Percentiles rank a stretch among this genome's conserved stretches.
Conservation (phyloP, 2,113 vertebrate species). For the Istiophorus platypterus region DNA sequence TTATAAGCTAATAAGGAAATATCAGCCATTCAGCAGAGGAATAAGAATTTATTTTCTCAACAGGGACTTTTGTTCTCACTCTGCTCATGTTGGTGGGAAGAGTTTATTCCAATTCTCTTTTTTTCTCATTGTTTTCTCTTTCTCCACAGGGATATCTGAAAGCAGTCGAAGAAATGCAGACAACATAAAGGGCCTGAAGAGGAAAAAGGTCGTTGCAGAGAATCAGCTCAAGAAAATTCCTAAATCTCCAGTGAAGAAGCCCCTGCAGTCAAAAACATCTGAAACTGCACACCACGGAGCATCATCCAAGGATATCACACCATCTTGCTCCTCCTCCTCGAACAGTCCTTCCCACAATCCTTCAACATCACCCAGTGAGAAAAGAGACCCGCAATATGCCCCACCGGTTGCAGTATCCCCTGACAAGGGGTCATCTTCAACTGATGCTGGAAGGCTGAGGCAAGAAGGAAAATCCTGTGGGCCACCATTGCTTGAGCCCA, state of each 20-base stretch:
- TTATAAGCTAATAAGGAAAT: too few species aligned
- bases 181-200: conserved; percentile 93
- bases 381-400: conserved; percentile 77
- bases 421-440: conserved; percentile 65
- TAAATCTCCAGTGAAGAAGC: conserved; percentile 95
- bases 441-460: conserved; percentile 74
- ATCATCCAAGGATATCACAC: conserved; percentile 75
- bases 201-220: conserved; percentile 96
- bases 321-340: conserved; percentile 71
- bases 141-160: conserved; percentile 86
- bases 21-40: too few species aligned
- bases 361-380: conserved; percentile 75
- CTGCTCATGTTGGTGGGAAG: not conserved
- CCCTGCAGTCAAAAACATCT: conserved; percentile 86
- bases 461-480: conserved; percentile 73
- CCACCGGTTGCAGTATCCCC: conserved; percentile 55
- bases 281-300: conserved; percentile 72
- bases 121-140: conserved; percentile 29
- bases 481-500: conserved; percentile 76
- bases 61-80: not conserved
- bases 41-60: not conserved
- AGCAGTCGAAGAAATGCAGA: conserved; percentile 88
- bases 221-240: conserved; percentile 96
- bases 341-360: conserved; percentile 71
- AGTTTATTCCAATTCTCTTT: not conserved